Conservation (phyloP, 2,797 vertebrate genomes). For the Melanotaenia boesemani region DNA sequence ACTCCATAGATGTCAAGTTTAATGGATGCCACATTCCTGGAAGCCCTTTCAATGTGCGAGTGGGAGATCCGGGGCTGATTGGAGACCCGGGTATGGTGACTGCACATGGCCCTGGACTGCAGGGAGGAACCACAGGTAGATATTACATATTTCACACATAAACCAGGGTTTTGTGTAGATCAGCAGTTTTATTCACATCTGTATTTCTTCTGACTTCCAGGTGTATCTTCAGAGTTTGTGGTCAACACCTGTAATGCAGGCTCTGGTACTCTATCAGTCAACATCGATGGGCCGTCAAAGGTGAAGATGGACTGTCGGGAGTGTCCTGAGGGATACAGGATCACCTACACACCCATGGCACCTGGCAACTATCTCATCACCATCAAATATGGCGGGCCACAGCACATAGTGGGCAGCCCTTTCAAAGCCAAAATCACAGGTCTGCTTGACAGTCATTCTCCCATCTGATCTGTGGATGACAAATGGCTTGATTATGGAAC, state of each 20-base stretch:
- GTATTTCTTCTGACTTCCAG: slow-evolving; percentile 65
- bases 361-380: slow-evolving; percentile 98
- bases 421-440: slow-evolving; percentile 98
- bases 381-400: slow-evolving; percentile 96
- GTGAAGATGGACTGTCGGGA: slow-evolving; percentile 97
- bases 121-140: slow-evolving; percentile 93
- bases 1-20: slow-evolving; percentile 96
- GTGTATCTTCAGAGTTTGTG: slow-evolving; percentile 90
- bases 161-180: neutral
- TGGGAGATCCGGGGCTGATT: slow-evolving; percentile 91
- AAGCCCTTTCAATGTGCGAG: slow-evolving; percentile 95
- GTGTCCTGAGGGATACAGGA: slow-evolving; percentile 92
- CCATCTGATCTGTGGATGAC: slow-evolving; percentile 65
- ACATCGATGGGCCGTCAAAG: slow-evolving; percentile 96
- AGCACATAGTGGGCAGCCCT: slow-evolving; percentile 96
- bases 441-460: slow-evolving; percentile 66
- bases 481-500: slow-evolving; percentile 56
- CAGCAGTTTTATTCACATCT: neutral
- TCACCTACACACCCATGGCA: slow-evolving; percentile 96
- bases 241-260: slow-evolving; percentile 93
- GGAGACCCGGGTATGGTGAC: slow-evolving; percentile 95
- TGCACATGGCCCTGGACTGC: slow-evolving; percentile 91
- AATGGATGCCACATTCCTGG: slow-evolving; percentile 95
- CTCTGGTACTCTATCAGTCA: slow-evolving; percentile 90
- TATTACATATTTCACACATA: neutral